These are phyloP conservation scores for Scleropages formosus DNA, from an alignment of 2,797 vertebrate genomes.

Conservation along the genomic window DNA sequence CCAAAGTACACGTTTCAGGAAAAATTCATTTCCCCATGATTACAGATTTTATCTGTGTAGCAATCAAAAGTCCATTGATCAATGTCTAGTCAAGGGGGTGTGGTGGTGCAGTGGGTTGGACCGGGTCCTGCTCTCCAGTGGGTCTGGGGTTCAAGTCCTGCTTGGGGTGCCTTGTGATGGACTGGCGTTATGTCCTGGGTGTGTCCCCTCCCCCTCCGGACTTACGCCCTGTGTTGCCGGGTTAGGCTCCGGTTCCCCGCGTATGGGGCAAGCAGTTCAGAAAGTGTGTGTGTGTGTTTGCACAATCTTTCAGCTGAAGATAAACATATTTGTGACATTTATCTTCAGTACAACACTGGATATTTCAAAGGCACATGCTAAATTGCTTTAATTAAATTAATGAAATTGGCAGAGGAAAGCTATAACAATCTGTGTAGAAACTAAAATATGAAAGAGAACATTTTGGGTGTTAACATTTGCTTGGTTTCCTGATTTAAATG, in stretches of 20 bases:
- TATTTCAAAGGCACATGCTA: neutral
- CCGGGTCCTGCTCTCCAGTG: no score
- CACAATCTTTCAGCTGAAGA: neutral
- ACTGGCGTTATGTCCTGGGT: no score
- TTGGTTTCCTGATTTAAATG: slow-evolving; percentile 10
- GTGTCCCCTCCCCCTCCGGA: no score
- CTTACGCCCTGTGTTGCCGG: no score
- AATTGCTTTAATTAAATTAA: neutral
- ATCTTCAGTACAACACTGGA: no score
- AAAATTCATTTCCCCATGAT: neutral
- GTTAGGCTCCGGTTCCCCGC: no score
- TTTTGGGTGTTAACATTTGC: neutral
- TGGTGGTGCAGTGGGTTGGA: no score
- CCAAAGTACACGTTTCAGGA: neutral
- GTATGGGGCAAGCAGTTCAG: no score
- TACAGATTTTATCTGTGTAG: neutral
- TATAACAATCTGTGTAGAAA: neutral
- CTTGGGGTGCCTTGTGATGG: no score
- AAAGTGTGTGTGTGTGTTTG: no score
- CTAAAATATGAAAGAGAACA: neutral
- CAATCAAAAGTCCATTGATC: neutral
- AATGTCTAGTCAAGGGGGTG: no score
- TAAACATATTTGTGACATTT: neutral
- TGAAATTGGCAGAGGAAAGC: neutral
- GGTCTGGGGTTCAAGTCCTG: no score